These are phyloP conservation scores for Hydropsyche tenuis DNA, from an alignment of 1,140 invertebrate species.

Conservation along the genomic window DNA sequence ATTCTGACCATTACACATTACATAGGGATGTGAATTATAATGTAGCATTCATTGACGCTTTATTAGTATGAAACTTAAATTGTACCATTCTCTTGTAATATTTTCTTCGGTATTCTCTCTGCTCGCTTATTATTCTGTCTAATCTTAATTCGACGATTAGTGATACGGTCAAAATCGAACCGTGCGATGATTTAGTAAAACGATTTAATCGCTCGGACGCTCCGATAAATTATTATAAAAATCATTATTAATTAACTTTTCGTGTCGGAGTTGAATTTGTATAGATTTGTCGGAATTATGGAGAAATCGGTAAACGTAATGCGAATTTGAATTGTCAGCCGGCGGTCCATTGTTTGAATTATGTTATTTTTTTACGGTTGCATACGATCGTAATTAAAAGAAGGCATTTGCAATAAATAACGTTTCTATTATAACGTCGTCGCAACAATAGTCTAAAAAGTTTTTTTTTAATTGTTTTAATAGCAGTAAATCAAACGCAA, in stretches of 20 bases:
- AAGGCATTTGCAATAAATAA: background rate
- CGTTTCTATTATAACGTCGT: background rate
- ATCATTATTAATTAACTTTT: too few relatives aligned
- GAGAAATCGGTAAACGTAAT: too few relatives aligned
- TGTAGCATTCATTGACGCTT: constrained; percentile 15
- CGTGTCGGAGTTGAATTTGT: too few relatives aligned
- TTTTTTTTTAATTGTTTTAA: constrained; percentile 21
- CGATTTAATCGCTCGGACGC: too few relatives aligned
- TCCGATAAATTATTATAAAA: too few relatives aligned
- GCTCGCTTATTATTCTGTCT: constrained; percentile 13
- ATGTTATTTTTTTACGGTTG: too few relatives aligned
- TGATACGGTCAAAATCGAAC: background rate
- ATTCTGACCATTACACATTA: background rate
- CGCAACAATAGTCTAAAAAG: constrained; percentile 15
- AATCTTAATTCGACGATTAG: constrained; percentile 14
- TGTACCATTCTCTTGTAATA: background rate
- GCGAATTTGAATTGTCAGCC: too few relatives aligned
- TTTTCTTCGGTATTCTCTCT: background rate
- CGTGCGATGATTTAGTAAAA: background rate
- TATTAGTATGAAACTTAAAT: constrained; percentile 24
- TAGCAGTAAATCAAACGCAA: constrained; percentile 20
- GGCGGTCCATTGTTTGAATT: too few relatives aligned
- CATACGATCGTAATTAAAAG: background rate
- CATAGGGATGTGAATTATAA: background rate
- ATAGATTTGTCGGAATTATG: too few relatives aligned